Conservation (phyloP, 2,888 invertebrate genomes). For the Micoletzkya japonica region DNA sequence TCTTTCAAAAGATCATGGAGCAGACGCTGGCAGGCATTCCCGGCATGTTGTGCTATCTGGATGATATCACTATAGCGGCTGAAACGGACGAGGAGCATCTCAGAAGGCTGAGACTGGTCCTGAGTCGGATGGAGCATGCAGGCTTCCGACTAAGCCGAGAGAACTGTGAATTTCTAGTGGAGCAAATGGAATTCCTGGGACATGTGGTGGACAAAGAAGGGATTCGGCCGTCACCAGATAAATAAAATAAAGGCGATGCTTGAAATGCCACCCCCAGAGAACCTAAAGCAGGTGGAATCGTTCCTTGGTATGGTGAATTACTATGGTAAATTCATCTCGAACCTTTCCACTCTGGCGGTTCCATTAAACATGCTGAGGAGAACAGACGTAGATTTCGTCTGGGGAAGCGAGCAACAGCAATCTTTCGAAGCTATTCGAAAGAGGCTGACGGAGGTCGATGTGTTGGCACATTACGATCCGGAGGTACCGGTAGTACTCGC, state of each 20-base stretch:
- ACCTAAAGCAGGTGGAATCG: conserved; percentile 47
- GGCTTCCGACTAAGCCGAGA: too few species aligned
- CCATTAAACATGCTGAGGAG: conserved; percentile 43
- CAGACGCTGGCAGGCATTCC: too few species aligned
- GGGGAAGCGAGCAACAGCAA: background rate
- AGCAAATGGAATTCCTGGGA: conserved; percentile 48
- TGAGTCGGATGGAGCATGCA: too few species aligned
- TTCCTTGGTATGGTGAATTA: conserved; percentile 56
- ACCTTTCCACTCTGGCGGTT: conserved; percentile 38
- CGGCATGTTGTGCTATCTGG: too few species aligned
- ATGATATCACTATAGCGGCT: too few species aligned
- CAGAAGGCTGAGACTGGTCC: too few species aligned
- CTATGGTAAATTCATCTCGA: conserved; percentile 53
- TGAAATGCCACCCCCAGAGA: conserved; percentile 48
- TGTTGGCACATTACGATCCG: conserved; percentile 38
- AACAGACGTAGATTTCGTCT: background rate
- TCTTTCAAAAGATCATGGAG: conserved; percentile 48
- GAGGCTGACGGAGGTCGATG: background rate
- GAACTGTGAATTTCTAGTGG: conserved; percentile 44
- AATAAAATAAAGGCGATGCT: conserved; percentile 49
- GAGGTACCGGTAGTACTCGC: conserved; percentile 32
- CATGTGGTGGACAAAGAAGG: conserved; percentile 43
- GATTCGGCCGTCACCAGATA: conserved; percentile 37
- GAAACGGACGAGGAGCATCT: too few species aligned
- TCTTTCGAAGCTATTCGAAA: background rate